A percentile compares a stretch with the other conserved stretches of the same genome.
Conservation (phyloP, 1,140 invertebrate genomes). For the Neuroterus valhalla region DNA sequence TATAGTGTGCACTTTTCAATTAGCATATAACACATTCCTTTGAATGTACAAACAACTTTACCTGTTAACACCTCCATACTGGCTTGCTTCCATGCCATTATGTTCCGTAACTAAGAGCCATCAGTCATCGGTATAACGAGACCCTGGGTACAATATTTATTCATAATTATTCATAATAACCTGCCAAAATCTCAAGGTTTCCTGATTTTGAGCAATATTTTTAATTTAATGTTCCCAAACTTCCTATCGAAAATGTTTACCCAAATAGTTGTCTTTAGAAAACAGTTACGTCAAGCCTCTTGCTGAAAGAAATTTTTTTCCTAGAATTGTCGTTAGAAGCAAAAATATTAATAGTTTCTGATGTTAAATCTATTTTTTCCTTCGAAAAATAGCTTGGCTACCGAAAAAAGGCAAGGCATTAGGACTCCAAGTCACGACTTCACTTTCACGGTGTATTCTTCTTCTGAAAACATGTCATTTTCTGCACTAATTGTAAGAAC, state of each 20-base stretch:
- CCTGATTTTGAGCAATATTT: background rate
- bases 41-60: constrained; percentile 1
- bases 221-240: background rate
- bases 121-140: constrained; percentile 8
- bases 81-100: constrained; percentile 18
- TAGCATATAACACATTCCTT: constrained; percentile 1
- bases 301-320: too few relatives aligned
- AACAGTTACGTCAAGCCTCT: too few relatives aligned
- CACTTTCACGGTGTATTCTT: background rate
- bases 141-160: background rate
- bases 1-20: background rate
- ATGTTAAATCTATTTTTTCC: background rate
- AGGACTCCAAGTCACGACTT: background rate
- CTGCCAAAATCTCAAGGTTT: constrained; percentile 23
- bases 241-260: too few relatives aligned
- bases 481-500: background rate
- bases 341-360: background rate
- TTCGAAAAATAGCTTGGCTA: background rate
- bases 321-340: background rate
- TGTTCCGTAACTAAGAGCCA: constrained; percentile 6
- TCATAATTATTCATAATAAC: constrained; percentile 2
- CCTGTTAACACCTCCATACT: constrained; percentile 23
- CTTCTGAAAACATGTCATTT: constrained; percentile 1
- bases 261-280: too few relatives aligned
- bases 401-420: too few relatives aligned